Base-by-base conservation (phyloP, 2,888 invertebrate genomes). In the Epinotia bilunana region DNA sequence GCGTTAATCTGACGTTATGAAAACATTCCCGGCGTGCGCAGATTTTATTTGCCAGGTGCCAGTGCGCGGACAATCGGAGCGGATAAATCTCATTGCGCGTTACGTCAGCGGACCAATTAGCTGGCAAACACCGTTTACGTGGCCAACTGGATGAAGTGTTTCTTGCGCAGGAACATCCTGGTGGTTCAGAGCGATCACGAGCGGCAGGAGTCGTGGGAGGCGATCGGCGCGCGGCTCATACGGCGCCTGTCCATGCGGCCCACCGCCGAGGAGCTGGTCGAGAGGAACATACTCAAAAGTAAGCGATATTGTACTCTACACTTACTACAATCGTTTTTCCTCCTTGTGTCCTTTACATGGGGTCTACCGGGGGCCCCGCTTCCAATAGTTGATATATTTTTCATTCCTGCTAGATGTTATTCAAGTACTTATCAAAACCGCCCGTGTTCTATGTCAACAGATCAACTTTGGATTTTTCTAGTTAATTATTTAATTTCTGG, bases 281-380 rank as follows among this genome's bases (percentile, higher is more conserved):
- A 99, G 91, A 96, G 99, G 85, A 99, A 99, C 90, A 99, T 99
- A 90, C 95, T 99, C 83, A 99, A 99, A 95, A 98, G 99, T 99
- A 95, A 96, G 96, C 95, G 33, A 3, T 18, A 33, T 23, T 2
- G 3, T 20, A 49, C 33, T 7, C 33, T 33, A 28, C 23, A 28
- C 23, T 28, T 3, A 28, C 39, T 39, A 9, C 9, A 7, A 39
- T 33, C 33, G 33, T 33, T 33, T 7, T 7, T 33, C 33, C 7
- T 33, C 33, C 7, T 33, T 7, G 6, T 9, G 39, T 9, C 9
- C 39, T 39, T 39, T 39, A 39, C 39, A 39, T 39, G 39, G 33
- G 39, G 7, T 39, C 39, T 39, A 1, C 39, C 39, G 9, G 39
- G 9, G 9, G 9, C 39, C 33, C 33, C 33, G 33, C 6, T 33